These are phyloP conservation scores for Anguilla megastoma DNA, from an alignment of 2,797 vertebrate species.

Conservation along the genomic window DNA sequence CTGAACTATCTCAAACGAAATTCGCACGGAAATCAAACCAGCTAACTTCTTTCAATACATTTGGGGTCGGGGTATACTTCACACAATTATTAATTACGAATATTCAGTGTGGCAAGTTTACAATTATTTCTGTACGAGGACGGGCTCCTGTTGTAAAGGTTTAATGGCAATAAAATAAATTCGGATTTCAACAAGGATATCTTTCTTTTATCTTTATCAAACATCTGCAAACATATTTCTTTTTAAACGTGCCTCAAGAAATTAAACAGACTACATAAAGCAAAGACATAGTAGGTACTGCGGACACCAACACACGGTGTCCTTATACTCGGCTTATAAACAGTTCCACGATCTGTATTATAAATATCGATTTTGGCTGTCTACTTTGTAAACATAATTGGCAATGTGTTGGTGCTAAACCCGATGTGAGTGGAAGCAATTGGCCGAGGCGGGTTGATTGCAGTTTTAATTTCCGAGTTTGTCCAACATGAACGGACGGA, in stretches of 20 bases:
- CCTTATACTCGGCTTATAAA: background rate
- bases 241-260: background rate
- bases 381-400: background rate
- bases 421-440: background rate
- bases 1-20: background rate
- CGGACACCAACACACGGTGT: background rate
- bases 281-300: background rate
- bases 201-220: background rate
- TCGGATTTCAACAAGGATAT: background rate
- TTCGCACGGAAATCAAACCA: background rate
- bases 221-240: background rate
- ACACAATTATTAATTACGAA: background rate
- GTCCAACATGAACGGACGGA: background rate
- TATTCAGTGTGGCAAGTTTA: background rate
- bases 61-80: background rate
- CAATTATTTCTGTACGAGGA: background rate
- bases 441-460: conserved; percentile 19
- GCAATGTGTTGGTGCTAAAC: conserved; percentile 2
- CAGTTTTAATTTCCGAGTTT: conserved; percentile 16
- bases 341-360: background rate
- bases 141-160: background rate
- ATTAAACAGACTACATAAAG: background rate
- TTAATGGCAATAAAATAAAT: background rate
- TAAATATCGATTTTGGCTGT: conserved; percentile 3
- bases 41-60: background rate